Evolutionary conservation across 1,140 invertebrate genomes (phyloP).

Genomic region (Sinonovacula constricta): DNA sequence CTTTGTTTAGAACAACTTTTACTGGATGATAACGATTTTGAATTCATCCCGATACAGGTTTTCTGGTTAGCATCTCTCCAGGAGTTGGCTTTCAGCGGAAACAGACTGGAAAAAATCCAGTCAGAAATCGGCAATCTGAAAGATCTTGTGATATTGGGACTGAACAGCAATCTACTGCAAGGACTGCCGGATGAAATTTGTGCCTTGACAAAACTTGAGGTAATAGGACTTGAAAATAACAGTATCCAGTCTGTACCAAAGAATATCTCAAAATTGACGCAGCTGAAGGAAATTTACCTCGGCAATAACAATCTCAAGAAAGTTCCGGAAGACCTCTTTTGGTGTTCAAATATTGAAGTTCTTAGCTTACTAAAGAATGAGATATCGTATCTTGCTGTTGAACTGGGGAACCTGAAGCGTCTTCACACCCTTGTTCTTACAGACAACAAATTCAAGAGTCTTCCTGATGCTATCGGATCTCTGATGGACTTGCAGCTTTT

Average conservation of each 20-base stretch:
- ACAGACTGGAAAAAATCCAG: conserved; percentile 66
- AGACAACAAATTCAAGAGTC: conserved; percentile 62
- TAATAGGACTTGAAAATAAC: conserved; percentile 73
- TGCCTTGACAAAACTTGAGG: conserved; percentile 62
- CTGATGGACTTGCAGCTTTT: conserved; percentile 63
- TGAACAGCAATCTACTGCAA: conserved; percentile 71
- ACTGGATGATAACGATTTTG: conserved; percentile 76
- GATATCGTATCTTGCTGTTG: conserved; percentile 66
- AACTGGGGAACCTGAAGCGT: conserved; percentile 67
- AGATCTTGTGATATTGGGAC: conserved; percentile 68
- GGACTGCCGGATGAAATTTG: conserved; percentile 69
- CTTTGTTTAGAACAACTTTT: conserved; percentile 68
- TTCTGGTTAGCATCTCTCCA: conserved; percentile 70
- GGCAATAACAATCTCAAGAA: conserved; percentile 68
- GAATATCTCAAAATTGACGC: conserved; percentile 69
- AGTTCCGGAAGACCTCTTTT: conserved; percentile 72
- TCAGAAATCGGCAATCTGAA: conserved; percentile 67
- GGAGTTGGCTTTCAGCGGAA: conserved; percentile 72
- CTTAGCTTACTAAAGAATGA: conserved; percentile 67
- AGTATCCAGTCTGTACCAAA: conserved; percentile 62
- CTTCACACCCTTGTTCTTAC: conserved; percentile 65
- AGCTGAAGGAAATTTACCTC: conserved; percentile 71
- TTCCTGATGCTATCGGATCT: conserved; percentile 64
- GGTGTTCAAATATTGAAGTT: conserved; percentile 72
- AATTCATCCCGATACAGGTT: conserved; percentile 75